Base-by-base conservation (phyloP, 2,113 vertebrate species). In the Electrona antarctica region DNA sequence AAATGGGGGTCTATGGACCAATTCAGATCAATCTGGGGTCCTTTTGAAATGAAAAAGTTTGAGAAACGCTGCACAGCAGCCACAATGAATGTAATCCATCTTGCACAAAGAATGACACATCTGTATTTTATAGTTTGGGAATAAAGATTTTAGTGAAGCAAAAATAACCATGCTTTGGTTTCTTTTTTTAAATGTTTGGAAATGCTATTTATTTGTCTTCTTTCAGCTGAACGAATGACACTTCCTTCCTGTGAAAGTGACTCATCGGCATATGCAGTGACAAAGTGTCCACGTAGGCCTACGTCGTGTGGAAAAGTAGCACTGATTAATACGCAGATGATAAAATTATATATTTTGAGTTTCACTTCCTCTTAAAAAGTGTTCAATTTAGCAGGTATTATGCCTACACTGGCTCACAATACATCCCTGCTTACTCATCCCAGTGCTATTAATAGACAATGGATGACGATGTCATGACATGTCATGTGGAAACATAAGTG, bases 311-410 rank as follows among this genome's bases (percentile, higher is more conserved):
- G 15, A 14, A 51, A 21, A 29, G 4, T 15, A 21, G n/a, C 8
- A 7, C 54, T 56, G 12, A 67, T n/a, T 41, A 73, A 56, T 68
- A 9, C 49, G 7, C 6, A 15, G n/a, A 12, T 9, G 7, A 61
- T 45, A 47, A 70, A 41, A 54, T 61, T 3, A n/a, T 55, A 13
- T n/a, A 13, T 55, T 56, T 33, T 28, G 7, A 56, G 52, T 74
- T 58, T 81, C 51, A 83, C 82, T 88, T 87, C 87, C 83, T 66
- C 52, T 41, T 59, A 8, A 1, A 28, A 2, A 10, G 9, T 0
- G 6, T 48, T 3, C 55, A 7, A 51, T 33, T 15, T 21, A 48
- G 13, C 14, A 67, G 7, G 48, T 13, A 8, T 56, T 21, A 21
- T 65, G 47, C 0, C 58, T 60, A 66, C 61, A 58, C 49, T 76